These are phyloP conservation scores for Platysternon megacephalum DNA, from an alignment of 2,113 vertebrate genomes.

Conservation along the genomic window DNA sequence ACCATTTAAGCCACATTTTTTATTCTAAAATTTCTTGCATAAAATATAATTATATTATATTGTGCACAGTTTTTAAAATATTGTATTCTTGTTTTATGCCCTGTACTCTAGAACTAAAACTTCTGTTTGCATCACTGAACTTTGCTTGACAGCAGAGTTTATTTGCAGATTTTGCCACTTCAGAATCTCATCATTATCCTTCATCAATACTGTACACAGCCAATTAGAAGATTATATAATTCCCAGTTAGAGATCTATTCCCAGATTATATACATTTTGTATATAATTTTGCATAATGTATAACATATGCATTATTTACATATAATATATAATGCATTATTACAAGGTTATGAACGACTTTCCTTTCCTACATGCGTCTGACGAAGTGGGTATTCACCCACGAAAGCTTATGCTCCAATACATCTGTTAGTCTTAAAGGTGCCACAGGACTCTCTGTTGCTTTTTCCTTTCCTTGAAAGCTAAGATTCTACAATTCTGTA, in stretches of 20 bases:
- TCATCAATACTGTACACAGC: rapidly evolving
- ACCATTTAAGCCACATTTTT: not conserved
- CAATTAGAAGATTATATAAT: not conserved
- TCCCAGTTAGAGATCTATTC: not conserved
- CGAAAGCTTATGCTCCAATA: too few relatives aligned
- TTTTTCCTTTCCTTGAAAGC: not conserved
- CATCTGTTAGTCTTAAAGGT: too few relatives aligned
- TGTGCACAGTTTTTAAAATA: not conserved
- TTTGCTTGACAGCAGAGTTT: rapidly evolving
- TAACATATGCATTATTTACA: not conserved
- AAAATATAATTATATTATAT: not conserved
- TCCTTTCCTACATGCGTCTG: too few relatives aligned
- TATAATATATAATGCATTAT: not conserved
- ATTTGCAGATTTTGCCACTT: not conserved
- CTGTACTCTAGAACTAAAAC: not conserved
- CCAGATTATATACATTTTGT: not conserved
- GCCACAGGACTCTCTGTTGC: too few relatives aligned
- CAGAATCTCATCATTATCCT: not conserved
- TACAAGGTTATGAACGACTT: not conserved
- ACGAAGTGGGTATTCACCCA: too few relatives aligned
- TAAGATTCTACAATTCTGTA: not conserved
- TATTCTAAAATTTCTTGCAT: not conserved
- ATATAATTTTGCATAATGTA: not conserved
- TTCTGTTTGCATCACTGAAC: rapidly evolving
- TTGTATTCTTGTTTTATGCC: not conserved